Conservation (phyloP, 2,797 vertebrate species). For the Enteromius paludinosus region DNA sequence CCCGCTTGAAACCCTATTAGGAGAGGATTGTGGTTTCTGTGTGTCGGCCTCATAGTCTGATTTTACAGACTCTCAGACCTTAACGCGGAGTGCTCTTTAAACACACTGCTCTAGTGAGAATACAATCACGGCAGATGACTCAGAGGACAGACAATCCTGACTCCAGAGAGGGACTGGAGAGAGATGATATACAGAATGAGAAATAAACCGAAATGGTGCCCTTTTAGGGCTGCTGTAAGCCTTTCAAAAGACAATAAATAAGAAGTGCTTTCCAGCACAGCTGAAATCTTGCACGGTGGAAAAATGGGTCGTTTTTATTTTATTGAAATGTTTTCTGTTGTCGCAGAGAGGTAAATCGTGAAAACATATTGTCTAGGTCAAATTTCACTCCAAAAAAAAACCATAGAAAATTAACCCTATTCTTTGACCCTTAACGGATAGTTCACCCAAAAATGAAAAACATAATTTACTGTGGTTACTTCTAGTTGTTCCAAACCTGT, state of each 20-base stretch:
- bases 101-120: slow-evolving; percentile 17
- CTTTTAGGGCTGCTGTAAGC: slow-evolving; percentile 31
- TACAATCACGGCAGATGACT: slow-evolving; percentile 8
- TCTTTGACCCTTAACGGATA: neutral
- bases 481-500: neutral
- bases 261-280: slow-evolving; percentile 39
- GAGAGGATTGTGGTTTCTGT: slow-evolving; percentile 21
- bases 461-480: neutral
- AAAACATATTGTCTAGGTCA: neutral
- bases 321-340: slow-evolving; percentile 1
- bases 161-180: slow-evolving; percentile 18
- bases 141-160: neutral
- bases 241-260: slow-evolving; percentile 43
- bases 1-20: slow-evolving; percentile 21
- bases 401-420: neutral
- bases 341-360: neutral
- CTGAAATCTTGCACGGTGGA: slow-evolving; percentile 15
- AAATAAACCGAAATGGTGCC: neutral
- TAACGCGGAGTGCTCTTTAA: slow-evolving; percentile 24
- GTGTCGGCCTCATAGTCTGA: slow-evolving; percentile 33
- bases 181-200: slow-evolving; percentile 13
- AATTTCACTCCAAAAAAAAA: neutral
- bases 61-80: slow-evolving; percentile 37
- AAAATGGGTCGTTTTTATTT: neutral
- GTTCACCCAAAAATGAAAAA: neutral